A percentile compares a stretch with the other conserved stretches of the same genome.
phyloP scores from a whole-genome alignment of 2,797 vertebrate genomes.

The Chaetodon trifasciatus region DNA sequence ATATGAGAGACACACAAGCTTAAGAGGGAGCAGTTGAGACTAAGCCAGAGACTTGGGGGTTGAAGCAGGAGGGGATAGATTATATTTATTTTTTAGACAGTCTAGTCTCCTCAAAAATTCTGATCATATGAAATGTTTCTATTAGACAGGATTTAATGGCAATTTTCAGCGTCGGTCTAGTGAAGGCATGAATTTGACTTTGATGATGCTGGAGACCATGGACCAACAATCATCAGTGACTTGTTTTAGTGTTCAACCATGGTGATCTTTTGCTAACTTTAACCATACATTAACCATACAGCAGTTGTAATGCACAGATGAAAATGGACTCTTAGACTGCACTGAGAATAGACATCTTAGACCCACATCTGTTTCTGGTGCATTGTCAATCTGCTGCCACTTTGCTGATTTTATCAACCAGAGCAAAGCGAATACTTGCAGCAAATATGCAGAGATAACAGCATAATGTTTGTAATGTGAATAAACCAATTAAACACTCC shows the following conservation, averaged over 20 bases:
- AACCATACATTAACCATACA: neutral
- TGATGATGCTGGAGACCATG: neutral
- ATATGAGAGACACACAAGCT: conserved; percentile 14
- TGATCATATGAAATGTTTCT: neutral
- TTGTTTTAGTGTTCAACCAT: neutral
- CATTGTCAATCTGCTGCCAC: too few relatives aligned
- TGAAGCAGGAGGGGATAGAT: neutral
- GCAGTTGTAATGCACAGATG: too few relatives aligned
- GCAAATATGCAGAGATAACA: neutral
- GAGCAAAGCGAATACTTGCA: neutral
- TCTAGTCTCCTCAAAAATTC: neutral
- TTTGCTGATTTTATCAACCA: neutral
- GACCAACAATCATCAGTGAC: neutral
- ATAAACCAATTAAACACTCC: neutral
- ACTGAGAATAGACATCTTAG: too few relatives aligned
- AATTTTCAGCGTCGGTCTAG: neutral
- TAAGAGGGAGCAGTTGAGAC: conserved; percentile 9
- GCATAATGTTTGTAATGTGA: neutral
- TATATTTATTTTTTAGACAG: neutral
- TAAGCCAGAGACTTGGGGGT: conserved; percentile 8
- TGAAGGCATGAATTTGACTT: neutral
- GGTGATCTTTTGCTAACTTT: neutral
- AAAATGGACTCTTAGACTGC: too few relatives aligned
- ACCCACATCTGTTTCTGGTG: too few relatives aligned
- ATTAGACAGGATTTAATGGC: neutral